phyloP scores from a whole-genome alignment of 2,888 invertebrate species.

The Philaethria dido region DNA sequence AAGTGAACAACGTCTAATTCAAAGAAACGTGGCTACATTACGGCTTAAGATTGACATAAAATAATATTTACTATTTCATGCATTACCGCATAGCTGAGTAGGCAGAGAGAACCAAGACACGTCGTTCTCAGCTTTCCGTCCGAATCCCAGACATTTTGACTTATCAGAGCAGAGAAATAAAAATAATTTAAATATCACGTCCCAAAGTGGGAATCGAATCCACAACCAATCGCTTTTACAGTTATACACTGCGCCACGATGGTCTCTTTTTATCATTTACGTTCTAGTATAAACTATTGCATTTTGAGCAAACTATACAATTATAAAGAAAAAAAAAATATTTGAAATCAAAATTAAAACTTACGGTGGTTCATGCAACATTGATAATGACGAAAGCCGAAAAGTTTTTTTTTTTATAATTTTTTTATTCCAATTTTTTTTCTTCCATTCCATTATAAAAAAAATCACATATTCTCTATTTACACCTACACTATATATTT shows the following conservation, averaged over 20 bases:
- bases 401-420: conserved; percentile 8
- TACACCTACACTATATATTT: conserved; percentile 51
- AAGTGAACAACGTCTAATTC: no score
- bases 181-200: no score
- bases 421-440: conserved; percentile 17
- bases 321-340: conserved; percentile 14
- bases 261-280: neutral
- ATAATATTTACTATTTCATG: neutral
- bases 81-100: no score
- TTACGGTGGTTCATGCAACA: conserved; percentile 34
- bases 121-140: no score
- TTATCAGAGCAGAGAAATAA: no score
- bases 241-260: no score
- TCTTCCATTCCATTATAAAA: neutral
- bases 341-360: conserved; percentile 10
- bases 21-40: neutral
- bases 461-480: conserved; percentile 16
- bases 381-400: conserved; percentile 31
- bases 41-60: neutral
- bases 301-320: conserved; percentile 27
- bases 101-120: no score
- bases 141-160: no score
- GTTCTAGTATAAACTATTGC: no score
- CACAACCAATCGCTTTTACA: no score
- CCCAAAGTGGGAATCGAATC: no score